A percentile compares a stretch with the other conserved stretches of the same genome.
Conservation (phyloP, 2,797 vertebrate genomes). For the Semotilus atromaculatus region DNA sequence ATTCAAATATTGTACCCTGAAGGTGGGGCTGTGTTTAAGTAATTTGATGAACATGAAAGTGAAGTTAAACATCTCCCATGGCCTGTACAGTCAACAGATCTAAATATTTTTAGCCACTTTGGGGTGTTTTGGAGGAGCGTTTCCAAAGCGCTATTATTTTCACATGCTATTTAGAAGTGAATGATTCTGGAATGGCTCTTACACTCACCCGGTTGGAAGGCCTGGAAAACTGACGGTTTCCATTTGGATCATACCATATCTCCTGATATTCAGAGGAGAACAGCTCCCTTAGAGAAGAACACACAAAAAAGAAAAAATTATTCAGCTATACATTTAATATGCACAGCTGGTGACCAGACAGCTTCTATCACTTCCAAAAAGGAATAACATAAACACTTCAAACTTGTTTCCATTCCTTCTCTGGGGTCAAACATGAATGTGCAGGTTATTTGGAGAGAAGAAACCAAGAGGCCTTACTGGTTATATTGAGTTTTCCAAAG, state of each 20-base stretch:
- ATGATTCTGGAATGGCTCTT: conserved; percentile 44
- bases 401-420: conserved; percentile 19
- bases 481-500: neutral
- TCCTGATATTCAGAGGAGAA: conserved; percentile 90
- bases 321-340: conserved; percentile 9
- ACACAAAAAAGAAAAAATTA: conserved; percentile 29
- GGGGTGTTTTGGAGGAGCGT: neutral
- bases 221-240: conserved; percentile 75
- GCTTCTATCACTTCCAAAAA: neutral
- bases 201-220: conserved; percentile 82
- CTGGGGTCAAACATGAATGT: neutral
- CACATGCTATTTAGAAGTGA: neutral
- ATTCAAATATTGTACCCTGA: no score
- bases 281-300: conserved; percentile 79
- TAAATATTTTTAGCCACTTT: neutral
- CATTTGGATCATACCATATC: conserved; percentile 84
- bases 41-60: no score
- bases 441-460: neutral
- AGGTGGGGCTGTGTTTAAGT: no score
- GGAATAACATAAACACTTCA: conserved; percentile 39
- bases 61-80: no score
- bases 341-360: conserved; percentile 22
- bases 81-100: neutral
- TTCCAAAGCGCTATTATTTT: neutral
- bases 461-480: neutral